Percentiles rank a stretch among this genome's conserved stretches.
Evolutionary conservation across 2,797 vertebrate species (phyloP).

Genomic region (Pteropus rufus): DNA sequence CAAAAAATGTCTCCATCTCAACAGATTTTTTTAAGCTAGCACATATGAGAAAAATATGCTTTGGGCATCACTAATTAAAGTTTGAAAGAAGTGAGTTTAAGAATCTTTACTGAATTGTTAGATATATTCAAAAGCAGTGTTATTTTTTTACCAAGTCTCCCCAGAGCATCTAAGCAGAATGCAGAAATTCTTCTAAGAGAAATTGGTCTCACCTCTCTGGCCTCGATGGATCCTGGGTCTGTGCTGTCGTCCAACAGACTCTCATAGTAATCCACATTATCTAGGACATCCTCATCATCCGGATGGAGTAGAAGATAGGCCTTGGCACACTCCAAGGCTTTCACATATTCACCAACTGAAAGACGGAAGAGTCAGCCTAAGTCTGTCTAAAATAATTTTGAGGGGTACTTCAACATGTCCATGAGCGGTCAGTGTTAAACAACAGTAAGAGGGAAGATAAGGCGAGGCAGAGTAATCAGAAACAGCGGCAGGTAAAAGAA

Average conservation of each 20-base stretch:
- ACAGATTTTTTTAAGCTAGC: background rate
- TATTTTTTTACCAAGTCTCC: background rate
- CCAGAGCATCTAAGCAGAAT: background rate
- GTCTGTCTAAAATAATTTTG: background rate
- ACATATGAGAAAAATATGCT: background rate
- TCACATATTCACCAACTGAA: slow-evolving; percentile 85
- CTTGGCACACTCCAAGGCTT: slow-evolving; percentile 90
- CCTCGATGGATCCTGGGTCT: slow-evolving; percentile 79
- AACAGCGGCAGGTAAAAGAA: background rate
- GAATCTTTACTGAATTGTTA: background rate
- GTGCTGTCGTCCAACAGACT: slow-evolving; percentile 82
- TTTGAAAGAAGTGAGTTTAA: background rate
- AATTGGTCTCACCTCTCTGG: slow-evolving; percentile 87
- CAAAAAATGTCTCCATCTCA: background rate
- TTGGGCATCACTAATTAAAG: background rate
- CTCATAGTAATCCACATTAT: slow-evolving; percentile 90
- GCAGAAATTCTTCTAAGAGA: background rate
- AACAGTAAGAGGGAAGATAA: background rate
- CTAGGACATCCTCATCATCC: slow-evolving; percentile 89
- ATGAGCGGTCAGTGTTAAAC: background rate
- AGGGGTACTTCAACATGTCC: background rate
- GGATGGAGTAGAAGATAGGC: slow-evolving; percentile 94
- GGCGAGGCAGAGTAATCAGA: background rate
- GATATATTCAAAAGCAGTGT: background rate
- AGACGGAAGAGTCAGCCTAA: background rate